Evolutionary conservation across 37 sponge, comb jelly and placozoan species (phyloP).

Genomic region (Cladorhizidae sp.): DNA sequence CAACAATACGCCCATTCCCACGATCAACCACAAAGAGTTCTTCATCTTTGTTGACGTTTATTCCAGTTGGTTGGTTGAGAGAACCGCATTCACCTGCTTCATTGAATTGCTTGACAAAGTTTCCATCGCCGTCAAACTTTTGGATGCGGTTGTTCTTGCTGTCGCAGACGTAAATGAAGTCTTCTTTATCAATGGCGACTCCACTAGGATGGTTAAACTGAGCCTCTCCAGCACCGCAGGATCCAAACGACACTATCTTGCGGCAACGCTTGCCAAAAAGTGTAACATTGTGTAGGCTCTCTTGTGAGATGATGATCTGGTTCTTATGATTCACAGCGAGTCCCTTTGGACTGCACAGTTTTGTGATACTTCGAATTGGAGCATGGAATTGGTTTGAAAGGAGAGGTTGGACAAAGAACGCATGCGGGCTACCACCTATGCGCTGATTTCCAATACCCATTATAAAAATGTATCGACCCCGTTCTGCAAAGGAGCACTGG

Average conservation of each 20-base stretch:
- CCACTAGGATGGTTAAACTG: constrained; percentile 52
- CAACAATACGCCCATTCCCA: constrained; percentile 48
- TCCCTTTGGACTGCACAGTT: constrained; percentile 45
- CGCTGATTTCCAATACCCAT: constrained; percentile 27
- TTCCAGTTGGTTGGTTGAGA: constrained; percentile 37
- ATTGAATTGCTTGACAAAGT: constrained; percentile 11
- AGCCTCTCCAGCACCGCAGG: constrained; percentile 24
- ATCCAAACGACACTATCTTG: constrained; percentile 36
- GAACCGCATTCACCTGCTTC: constrained; percentile 7
- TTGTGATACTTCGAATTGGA: constrained; percentile 45
- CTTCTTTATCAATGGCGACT: constrained; percentile 34
- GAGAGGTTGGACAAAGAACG: constrained; percentile 39
- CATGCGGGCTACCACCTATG: constrained; percentile 48
- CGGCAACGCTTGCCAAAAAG: constrained; percentile 39
- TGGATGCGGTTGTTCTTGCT: constrained; percentile 65
- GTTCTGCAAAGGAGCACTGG: constrained; percentile 61
- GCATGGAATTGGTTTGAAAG: constrained; percentile 37
- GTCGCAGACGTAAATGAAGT: constrained; percentile 56
- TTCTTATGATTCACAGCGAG: constrained; percentile 41
- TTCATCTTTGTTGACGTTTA: constrained; percentile 31
- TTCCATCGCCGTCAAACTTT: constrained; percentile 49
- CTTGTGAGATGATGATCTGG: constrained; percentile 55
- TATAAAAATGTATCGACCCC: constrained; percentile 39
- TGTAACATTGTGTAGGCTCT: constrained; percentile 35
- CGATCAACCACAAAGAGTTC: constrained; percentile 57